Evolutionary conservation across 2,888 invertebrate species (phyloP), one percentile per base, ranked within the genome.

Genomic region (Incurvaria masculella): DNA sequence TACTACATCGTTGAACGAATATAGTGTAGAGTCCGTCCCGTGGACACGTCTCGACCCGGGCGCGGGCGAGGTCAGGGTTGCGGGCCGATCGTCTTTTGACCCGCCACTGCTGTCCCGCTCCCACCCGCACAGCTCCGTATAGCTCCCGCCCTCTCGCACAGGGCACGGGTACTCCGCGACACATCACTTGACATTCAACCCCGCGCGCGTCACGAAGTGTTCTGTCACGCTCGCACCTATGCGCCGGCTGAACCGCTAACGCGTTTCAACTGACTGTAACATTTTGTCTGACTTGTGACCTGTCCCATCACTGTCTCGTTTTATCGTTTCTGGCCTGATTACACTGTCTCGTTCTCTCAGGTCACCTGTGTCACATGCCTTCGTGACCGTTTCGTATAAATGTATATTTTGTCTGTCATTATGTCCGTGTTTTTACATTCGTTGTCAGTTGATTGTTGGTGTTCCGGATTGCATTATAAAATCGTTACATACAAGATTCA

Each of bases 191-290:
- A 76, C 78, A 66, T 73, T 67, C 76, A 72, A 76, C 76, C 76
- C 74, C 66, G 64, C 61, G 63, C 74, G 63, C 75, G 76, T 78
- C 76, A 78, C 69, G 72, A 69, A 67, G 62, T 59, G 57, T 55
- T 60, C 66, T 58, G 58, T 73, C 74, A 66, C 64, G 62, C 60
- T 75, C 70, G 56, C 16, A 45, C 39, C 39, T 39, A 21, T 39
- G 39, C 39, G 59, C 63, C 57, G 61, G 69, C 65, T 69, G n/a
- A n/a, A n/a, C n/a, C 71, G 58, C 61, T 71, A 67, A 56, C 65
- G n/a, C n/a, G n/a, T n/a, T n/a, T n/a, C n/a, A n/a, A 71, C 72
- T 69, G 78, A 76, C 76, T 78, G 72, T 76, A 76, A 78, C 78
- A 78, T 76, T 76, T 78, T 73, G 73, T 69, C 61, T 64, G 70